A percentile compares a stretch with the other conserved stretches of the same genome.
These are phyloP conservation scores for Vanessa tameamea DNA, from an alignment of 1,140 invertebrate species.

Conservation along the genomic window DNA sequence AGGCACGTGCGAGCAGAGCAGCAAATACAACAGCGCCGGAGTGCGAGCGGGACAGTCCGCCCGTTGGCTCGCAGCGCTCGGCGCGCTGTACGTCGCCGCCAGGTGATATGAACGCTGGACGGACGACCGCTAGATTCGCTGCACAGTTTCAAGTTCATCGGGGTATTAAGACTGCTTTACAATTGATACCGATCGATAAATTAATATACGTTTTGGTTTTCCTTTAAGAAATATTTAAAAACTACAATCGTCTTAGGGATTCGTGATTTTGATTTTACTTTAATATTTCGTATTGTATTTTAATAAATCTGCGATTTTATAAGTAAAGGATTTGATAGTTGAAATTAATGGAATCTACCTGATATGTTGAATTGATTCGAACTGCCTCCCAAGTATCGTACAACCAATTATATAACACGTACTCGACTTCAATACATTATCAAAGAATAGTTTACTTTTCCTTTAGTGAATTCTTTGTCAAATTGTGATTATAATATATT, in stretches of 20 bases:
- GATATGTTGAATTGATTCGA: background rate
- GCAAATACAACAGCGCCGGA: slow-evolving; percentile 66
- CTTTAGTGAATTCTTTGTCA: too few relatives aligned
- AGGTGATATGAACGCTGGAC: slow-evolving; percentile 52
- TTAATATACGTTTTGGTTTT: too few relatives aligned
- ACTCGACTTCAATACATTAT: too few relatives aligned
- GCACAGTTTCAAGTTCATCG: background rate
- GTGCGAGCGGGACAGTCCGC: slow-evolving; percentile 32
- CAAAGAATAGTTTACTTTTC: too few relatives aligned
- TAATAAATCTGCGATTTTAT: background rate
- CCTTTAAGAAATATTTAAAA: too few relatives aligned
- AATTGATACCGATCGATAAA: background rate
- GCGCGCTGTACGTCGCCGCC: slow-evolving; percentile 24
- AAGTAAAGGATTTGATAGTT: background rate
- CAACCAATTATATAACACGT: too few relatives aligned
- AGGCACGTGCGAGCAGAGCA: slow-evolving; percentile 78
- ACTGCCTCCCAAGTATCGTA: too few relatives aligned
- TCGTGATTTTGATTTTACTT: background rate
- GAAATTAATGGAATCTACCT: background rate
- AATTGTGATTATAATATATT: too few relatives aligned
- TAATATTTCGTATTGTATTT: background rate
- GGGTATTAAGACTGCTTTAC: slow-evolving; percentile 1
- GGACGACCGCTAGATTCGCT: background rate
- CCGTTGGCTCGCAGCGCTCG: slow-evolving; percentile 30
- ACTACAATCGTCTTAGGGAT: too few relatives aligned